phyloP scores from a whole-genome alignment of 2,113 vertebrate species.

The Lagopus muta region DNA sequence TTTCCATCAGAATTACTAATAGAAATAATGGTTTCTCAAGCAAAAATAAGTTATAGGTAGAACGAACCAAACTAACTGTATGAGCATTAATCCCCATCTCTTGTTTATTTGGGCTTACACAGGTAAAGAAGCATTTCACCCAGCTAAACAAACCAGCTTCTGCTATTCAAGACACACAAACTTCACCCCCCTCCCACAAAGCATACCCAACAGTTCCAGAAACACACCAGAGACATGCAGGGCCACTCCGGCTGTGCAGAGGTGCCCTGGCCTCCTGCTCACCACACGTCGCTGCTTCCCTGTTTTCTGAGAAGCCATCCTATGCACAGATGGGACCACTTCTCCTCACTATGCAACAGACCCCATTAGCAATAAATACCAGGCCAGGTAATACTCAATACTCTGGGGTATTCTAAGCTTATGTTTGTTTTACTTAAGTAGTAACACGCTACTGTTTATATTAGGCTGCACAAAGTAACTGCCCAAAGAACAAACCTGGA shows the following conservation, averaged over 20 bases:
- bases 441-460: not conserved
- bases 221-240: not conserved
- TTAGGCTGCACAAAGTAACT: not conserved
- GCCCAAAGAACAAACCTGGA: not conserved
- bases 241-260: not conserved
- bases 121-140: not conserved
- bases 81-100: not conserved
- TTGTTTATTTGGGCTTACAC: not conserved
- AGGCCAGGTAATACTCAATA: not conserved
- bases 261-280: not conserved
- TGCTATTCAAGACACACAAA: not conserved
- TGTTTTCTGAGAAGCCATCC: not conserved
- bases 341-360: not conserved
- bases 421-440: not conserved
- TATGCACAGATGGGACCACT: not conserved
- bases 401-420: not conserved
- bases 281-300: not conserved
- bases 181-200: not conserved
- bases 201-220: rapidly evolving
- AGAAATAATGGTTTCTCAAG: not conserved
- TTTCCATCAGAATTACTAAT: not conserved
- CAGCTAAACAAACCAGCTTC: not conserved
- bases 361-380: not conserved
- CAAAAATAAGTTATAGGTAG: not conserved
- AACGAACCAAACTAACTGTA: not conserved